Conservation (phyloP, 2,888 invertebrate species). For the Melinaea menophilus region DNA sequence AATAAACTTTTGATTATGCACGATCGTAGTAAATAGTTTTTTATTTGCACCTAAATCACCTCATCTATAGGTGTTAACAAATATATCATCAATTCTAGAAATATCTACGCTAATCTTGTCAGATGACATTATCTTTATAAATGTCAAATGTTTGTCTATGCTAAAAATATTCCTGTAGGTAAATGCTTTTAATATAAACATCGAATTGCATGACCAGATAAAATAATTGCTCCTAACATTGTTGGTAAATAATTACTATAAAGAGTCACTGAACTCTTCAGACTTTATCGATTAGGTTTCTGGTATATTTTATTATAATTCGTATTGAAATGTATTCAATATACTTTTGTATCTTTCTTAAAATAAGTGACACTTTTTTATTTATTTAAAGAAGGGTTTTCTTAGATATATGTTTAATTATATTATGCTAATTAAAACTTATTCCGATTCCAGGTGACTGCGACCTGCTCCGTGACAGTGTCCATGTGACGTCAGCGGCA, state of each 20-base stretch:
- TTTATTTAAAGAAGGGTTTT: no score
- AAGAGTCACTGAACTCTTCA: no score
- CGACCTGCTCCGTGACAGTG: constrained; percentile 77
- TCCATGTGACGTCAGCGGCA: constrained; percentile 88
- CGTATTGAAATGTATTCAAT: no score
- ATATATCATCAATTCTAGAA: not conserved
- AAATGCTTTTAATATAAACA: not conserved
- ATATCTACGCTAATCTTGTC: not conserved
- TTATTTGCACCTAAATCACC: constrained; percentile 1
- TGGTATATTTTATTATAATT: no score
- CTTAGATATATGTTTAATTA: no score
- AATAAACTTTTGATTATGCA: constrained; percentile 33
- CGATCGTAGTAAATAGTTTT: not conserved
- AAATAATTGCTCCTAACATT: not conserved
- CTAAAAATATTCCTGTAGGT: not conserved
- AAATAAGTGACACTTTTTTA: no score
- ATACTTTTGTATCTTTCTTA: no score
- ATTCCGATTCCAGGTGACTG: constrained; percentile 54
- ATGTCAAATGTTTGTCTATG: constrained; percentile 17
- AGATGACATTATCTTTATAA: constrained; percentile 1
- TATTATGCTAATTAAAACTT: constrained; percentile 1
- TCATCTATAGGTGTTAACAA: not conserved
- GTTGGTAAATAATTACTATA: no score
- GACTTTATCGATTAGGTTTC: no score
- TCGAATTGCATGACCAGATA: not conserved